These are phyloP conservation scores for Gymnorhina tibicen DNA, from an alignment of 2,113 vertebrate species.

Conservation along the genomic window DNA sequence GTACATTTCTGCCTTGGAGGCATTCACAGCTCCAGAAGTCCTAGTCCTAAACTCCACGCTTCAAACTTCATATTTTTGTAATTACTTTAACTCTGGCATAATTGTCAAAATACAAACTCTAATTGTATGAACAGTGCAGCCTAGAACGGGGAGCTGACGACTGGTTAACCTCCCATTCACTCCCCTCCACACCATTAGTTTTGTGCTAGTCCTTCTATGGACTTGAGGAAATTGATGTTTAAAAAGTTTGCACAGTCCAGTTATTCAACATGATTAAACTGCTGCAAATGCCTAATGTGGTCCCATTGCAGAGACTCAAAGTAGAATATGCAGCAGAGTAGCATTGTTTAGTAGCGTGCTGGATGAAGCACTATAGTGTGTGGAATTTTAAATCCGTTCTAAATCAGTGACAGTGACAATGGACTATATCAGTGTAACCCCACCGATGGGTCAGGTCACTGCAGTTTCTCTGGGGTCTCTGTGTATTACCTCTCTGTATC, in stretches of 20 bases:
- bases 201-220: not conserved
- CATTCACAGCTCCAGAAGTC: not conserved
- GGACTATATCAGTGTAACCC: not conserved
- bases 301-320: not conserved
- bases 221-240: not conserved
- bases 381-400: not conserved
- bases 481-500: not conserved
- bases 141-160: not conserved
- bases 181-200: not conserved
- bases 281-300: not conserved
- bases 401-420: not conserved
- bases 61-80: not conserved
- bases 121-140: not conserved
- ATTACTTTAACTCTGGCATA: not conserved
- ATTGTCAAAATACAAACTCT: not conserved
- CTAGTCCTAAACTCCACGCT: not conserved
- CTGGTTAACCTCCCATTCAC: not conserved
- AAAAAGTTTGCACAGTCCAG: not conserved
- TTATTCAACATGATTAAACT: not conserved
- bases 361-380: not conserved
- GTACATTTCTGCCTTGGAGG: not conserved
- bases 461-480: not conserved
- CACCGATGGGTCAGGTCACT: not conserved
- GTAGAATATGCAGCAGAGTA: not conserved
- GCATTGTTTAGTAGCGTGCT: not conserved